phyloP scores from a whole-genome alignment of 2,797 vertebrate species.

The Coracias cyanogaster region DNA sequence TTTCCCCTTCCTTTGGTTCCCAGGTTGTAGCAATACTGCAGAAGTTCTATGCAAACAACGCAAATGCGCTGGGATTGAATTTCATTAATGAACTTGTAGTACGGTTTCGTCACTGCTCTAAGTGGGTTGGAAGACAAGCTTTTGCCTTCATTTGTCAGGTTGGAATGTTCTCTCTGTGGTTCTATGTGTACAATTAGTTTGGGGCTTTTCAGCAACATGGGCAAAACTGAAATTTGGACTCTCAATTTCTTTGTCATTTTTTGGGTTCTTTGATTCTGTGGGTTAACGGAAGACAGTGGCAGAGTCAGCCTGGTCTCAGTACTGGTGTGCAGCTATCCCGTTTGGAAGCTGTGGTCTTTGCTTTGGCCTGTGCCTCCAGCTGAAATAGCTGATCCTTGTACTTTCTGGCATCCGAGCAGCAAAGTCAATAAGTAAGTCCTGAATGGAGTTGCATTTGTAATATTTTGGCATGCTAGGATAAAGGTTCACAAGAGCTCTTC shows the following conservation, averaged over 20 bases:
- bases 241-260: accelerated
- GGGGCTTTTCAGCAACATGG: neutral
- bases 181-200: accelerated
- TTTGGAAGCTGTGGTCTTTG: neutral
- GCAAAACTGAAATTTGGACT: neutral
- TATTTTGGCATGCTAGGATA: neutral
- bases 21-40: slow-evolving; percentile 80
- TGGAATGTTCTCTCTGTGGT: neutral
- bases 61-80: slow-evolving; percentile 71
- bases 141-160: slow-evolving; percentile 85
- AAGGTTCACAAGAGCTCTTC: neutral
- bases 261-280: neutral
- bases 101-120: slow-evolving; percentile 76
- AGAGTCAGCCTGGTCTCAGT: neutral
- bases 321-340: neutral
- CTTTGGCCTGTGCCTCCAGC: neutral
- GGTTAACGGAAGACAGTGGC: neutral
- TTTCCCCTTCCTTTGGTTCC: neutral
- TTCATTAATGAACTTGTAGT: slow-evolving; percentile 77
- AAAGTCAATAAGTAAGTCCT: neutral
- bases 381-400: neutral
- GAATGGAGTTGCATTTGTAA: neutral
- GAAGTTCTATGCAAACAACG: slow-evolving; percentile 74
- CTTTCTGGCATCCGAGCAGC: neutral
- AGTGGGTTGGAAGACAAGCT: slow-evolving; percentile 83